phyloP scores from a whole-genome alignment of 2,888 invertebrate species.

The Augochlorella aurata region DNA sequence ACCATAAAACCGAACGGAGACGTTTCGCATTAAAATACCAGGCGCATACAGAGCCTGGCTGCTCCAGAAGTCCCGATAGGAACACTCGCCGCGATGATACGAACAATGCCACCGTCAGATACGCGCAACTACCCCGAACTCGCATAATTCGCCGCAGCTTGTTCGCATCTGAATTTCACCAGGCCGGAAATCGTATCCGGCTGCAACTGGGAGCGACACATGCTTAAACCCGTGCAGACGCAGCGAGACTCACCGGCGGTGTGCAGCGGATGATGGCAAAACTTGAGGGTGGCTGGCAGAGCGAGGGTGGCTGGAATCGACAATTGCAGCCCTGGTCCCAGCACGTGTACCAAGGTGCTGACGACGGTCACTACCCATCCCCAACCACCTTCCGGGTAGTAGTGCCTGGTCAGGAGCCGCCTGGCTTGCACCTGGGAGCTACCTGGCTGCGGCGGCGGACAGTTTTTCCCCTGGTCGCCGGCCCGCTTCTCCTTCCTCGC shows the following conservation, averaged over 20 bases:
- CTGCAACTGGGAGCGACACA: background rate
- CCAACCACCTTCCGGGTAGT: conserved; percentile 95
- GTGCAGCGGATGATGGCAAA: conserved; percentile 73
- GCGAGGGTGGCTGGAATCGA: conserved; percentile 80
- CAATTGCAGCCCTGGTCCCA: conserved; percentile 90
- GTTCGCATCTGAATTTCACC: conserved; percentile 1
- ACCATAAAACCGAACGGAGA: too few relatives aligned
- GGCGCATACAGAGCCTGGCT: background rate
- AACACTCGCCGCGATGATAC: background rate
- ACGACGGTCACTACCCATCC: conserved; percentile 91
- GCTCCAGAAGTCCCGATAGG: background rate
- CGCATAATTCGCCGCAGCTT: background rate
- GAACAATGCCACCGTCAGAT: background rate
- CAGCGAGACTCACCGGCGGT: conserved; percentile 71
- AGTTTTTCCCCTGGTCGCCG: conserved; percentile 21
- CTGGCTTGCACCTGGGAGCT: conserved; percentile 84
- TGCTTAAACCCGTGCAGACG: background rate
- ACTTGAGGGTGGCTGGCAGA: conserved; percentile 72
- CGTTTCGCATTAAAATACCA: background rate
- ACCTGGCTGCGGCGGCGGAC: conserved; percentile 27
- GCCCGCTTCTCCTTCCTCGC: conserved; percentile 62
- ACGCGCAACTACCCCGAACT: background rate
- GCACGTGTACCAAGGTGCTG: conserved; percentile 85
- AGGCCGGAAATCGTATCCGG: background rate
- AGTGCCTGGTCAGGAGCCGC: conserved; percentile 87